Conservation (phyloP, 2,113 vertebrate genomes). For the Chloebia gouldiae region DNA sequence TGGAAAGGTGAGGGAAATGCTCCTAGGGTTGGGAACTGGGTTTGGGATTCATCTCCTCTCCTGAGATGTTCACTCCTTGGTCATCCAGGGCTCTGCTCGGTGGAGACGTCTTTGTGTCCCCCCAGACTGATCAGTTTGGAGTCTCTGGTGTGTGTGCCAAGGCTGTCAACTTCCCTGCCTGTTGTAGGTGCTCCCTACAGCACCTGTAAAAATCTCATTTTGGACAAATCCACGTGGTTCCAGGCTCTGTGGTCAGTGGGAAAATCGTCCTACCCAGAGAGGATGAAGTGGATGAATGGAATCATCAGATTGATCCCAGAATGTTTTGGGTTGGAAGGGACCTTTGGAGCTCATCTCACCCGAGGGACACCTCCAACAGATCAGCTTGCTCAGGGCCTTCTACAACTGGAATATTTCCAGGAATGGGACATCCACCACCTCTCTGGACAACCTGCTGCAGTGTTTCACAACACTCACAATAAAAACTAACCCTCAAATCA, state of each 20-base stretch:
- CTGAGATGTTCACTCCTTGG: not conserved
- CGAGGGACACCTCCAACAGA: not conserved
- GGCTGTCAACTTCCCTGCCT: not conserved
- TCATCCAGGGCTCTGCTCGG: not conserved
- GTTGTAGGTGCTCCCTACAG: not conserved
- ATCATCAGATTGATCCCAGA: not conserved
- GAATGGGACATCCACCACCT: not conserved
- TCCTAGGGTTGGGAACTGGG: not conserved
- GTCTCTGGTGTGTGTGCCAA: fast-evolving
- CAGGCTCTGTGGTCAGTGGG: not conserved
- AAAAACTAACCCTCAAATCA: not conserved
- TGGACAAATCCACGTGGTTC: not conserved
- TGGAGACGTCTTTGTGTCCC: not conserved
- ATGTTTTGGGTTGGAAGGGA: not conserved
- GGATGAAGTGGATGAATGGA: not conserved
- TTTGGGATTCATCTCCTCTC: not conserved
- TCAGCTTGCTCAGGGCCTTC: not conserved
- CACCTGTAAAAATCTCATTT: not conserved
- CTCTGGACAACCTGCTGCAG: not conserved
- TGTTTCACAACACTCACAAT: fast-evolving
- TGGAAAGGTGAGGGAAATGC: not conserved
- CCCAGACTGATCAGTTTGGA: not conserved
- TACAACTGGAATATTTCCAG: not conserved
- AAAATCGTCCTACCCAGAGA: fast-evolving
- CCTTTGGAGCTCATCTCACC: not conserved